Base-by-base conservation (phyloP, 2,888 invertebrate genomes). In the Camptogramma bilineatum region DNA sequence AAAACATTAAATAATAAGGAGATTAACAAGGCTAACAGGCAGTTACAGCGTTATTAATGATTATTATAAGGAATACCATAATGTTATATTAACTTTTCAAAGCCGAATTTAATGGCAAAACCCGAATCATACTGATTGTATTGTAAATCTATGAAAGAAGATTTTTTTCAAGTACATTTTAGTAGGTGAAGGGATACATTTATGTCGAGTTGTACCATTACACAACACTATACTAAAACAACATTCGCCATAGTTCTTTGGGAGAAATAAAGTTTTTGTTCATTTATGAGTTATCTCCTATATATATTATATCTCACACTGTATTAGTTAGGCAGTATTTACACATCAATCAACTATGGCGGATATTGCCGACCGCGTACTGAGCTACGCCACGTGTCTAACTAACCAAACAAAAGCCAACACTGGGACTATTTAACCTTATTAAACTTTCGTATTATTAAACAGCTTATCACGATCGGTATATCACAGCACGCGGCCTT, bases 1-100 rank as follows among this genome's bases (percentile, higher is more conserved):
- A 57, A 56, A 52, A 61, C 62, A 64, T 64, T 55, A 66, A 68
- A 61, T 68, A 53, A 66, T 59, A 64, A 62, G 21, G 53, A 60
- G 52, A 65, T 58, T 63, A 72, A 68, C 69, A 72, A 71, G 64
- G 70, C 73, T 73, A 73, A 72, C 72, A 73, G 72, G 69, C 74
- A 77, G 72, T 71, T 67, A 70, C 70, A 75, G 71, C 68, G 66
- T 73, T 67, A 72, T 72, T 58, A 24, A 50, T 31, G 64, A 71
- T 69, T 68, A 70, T 69, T 64, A 67, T 69, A 66, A 66, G 63
- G 59, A 67, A 71, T 71, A 70, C 57, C 54, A 66, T 64, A 62
- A 64, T 31, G 58, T 59, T 62, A 56, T 42, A 48, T 61, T 61
- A 61, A 53, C 13, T 60, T 60, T 66, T 46, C 48, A 48, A 67